Evolutionary conservation across 2,888 invertebrate species (phyloP).

Genomic region (Drosophila phalerata): DNA sequence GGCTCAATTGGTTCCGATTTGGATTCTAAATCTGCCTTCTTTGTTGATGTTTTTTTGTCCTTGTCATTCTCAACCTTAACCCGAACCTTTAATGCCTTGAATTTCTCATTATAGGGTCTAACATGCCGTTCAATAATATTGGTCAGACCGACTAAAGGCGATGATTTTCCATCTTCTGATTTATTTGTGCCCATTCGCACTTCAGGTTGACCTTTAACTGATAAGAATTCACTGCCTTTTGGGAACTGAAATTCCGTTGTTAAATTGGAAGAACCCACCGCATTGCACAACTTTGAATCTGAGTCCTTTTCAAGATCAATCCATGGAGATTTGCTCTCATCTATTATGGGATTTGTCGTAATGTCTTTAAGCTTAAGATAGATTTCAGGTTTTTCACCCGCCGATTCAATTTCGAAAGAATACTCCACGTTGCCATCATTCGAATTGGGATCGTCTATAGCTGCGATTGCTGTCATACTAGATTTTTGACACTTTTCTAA

Average conservation of each 20-base stretch:
- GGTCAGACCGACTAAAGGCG: background rate
- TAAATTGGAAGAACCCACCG: constrained; percentile 2
- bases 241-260: background rate
- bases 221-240: background rate
- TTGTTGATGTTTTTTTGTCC: background rate
- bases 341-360: too few species aligned
- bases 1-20: background rate
- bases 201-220: background rate
- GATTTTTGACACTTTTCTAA: background rate
- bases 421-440: constrained; percentile 21
- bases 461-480: background rate
- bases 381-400: constrained; percentile 21
- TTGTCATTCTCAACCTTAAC: constrained; percentile 5
- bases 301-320: background rate
- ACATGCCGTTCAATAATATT: constrained; percentile 21
- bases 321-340: background rate
- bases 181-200: background rate
- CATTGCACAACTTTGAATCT: background rate
- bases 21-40: background rate
- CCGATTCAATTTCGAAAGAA: constrained; percentile 34
- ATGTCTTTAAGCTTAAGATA: constrained; percentile 27
- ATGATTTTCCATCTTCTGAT: background rate
- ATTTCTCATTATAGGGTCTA: constrained; percentile 10
- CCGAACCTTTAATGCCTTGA: constrained; percentile 35
- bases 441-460: background rate